A percentile compares a stretch with the other conserved stretches of the same genome.
Conservation (phyloP, 2,113 vertebrate genomes). For the Proteles cristata region DNA sequence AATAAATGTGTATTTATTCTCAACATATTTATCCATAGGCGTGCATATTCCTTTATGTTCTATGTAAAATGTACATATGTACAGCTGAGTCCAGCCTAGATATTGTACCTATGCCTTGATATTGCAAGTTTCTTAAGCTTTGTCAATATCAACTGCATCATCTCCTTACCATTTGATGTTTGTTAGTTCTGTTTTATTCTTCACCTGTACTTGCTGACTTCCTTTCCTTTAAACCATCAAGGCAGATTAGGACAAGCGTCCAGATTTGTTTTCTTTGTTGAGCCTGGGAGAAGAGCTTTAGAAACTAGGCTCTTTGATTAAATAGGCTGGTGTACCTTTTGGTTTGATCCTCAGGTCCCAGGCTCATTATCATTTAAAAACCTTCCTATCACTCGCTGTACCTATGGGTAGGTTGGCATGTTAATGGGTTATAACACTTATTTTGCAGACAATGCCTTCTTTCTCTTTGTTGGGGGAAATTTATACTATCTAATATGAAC, state of each 20-base stretch:
- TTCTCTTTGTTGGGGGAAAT: constrained; percentile 77
- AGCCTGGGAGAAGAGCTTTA: neutral
- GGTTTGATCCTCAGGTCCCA: neutral
- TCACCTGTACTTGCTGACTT: neutral
- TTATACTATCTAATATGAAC: constrained; percentile 68
- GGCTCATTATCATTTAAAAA: neutral
- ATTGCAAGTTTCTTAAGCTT: neutral
- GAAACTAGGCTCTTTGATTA: constrained; percentile 11
- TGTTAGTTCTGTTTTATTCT: neutral
- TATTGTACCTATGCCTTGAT: neutral
- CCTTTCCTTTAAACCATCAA: neutral
- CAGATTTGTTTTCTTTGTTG: constrained; percentile 32
- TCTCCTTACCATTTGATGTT: neutral
- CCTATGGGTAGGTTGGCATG: neutral
- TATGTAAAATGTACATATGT: neutral
- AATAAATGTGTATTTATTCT: neutral
- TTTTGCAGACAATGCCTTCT: constrained; percentile 61
- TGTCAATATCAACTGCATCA: neutral
- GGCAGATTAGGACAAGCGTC: neutral
- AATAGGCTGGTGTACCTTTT: neutral
- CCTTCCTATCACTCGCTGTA: neutral
- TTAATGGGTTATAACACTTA: neutral
- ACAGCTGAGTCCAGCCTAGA: neutral
- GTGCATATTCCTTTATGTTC: neutral
- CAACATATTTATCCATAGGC: neutral